Conservation (phyloP, 2,113 vertebrate genomes). For the Meles meles region DNA sequence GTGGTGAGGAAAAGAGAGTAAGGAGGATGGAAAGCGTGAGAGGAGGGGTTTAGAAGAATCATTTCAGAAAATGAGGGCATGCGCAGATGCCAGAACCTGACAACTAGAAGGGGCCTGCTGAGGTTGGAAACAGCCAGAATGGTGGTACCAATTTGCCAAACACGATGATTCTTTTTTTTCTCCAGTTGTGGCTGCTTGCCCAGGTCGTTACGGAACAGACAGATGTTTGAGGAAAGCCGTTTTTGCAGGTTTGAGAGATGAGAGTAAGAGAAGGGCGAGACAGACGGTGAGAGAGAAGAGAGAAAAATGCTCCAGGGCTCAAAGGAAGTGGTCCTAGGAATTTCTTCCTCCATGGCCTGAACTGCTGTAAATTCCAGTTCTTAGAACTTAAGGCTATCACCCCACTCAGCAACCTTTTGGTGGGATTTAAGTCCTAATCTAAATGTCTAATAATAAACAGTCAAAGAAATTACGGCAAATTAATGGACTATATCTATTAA, state of each 20-base stretch:
- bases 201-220: background rate
- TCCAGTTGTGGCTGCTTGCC: background rate
- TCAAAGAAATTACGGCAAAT: background rate
- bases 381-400: background rate
- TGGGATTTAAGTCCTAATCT: background rate
- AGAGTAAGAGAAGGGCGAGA: background rate
- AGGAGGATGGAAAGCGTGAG: background rate
- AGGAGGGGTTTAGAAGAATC: background rate
- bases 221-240: background rate
- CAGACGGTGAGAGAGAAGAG: background rate
- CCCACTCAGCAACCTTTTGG: background rate
- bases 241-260: background rate
- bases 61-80: background rate
- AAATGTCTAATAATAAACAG: background rate
- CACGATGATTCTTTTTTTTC: background rate
- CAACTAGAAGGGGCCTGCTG: background rate
- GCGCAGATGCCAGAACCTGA: background rate
- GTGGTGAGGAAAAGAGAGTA: background rate
- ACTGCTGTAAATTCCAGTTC: background rate
- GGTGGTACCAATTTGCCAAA: background rate
- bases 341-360: background rate
- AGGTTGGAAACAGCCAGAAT: background rate
- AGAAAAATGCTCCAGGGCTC: background rate
- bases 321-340: background rate
- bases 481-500: background rate